Conservation (phyloP, 2,888 invertebrate genomes). For the Drosophila paramelanica region DNA sequence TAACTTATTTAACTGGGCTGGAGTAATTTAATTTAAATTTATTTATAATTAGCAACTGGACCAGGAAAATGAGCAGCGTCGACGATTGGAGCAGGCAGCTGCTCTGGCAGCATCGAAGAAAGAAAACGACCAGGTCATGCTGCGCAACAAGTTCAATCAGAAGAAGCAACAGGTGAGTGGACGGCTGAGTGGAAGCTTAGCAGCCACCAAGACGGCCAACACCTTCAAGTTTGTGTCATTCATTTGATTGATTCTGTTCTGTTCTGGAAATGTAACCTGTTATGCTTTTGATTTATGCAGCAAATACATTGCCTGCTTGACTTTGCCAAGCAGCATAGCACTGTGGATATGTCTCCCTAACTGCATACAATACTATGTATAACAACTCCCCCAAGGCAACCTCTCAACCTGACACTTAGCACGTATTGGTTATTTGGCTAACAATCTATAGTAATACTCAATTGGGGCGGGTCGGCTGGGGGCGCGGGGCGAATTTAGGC, state of each 20-base stretch:
- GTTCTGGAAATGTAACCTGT: constrained; percentile 59
- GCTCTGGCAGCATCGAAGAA: constrained; percentile 90
- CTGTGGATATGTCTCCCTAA: constrained; percentile 60
- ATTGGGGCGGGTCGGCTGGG: constrained; percentile 33
- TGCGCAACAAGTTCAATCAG: constrained; percentile 91
- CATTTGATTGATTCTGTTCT: constrained; percentile 42
- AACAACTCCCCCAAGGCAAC: constrained; percentile 24
- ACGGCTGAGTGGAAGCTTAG: constrained; percentile 43
- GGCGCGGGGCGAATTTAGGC: constrained; percentile 20
- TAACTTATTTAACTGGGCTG: background rate
- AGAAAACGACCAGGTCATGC: constrained; percentile 89
- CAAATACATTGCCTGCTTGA: constrained; percentile 84
- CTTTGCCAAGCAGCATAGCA: constrained; percentile 83
- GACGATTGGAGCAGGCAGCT: constrained; percentile 93
- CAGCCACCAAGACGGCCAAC: constrained; percentile 37
- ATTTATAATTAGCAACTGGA: constrained; percentile 90
- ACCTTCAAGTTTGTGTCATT: constrained; percentile 53
- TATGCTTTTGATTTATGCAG: constrained; percentile 78
- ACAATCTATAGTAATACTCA: constrained; percentile 57
- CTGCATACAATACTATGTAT: constrained; percentile 41
- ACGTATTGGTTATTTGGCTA: constrained; percentile 70
- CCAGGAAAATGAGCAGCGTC: constrained; percentile 96
- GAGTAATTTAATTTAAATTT: background rate
- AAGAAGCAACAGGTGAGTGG: constrained; percentile 94
- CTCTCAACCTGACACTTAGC: constrained; percentile 34